phyloP scores from a whole-genome alignment of 2,113 vertebrate genomes.

The Psittacula cyanocephala region DNA sequence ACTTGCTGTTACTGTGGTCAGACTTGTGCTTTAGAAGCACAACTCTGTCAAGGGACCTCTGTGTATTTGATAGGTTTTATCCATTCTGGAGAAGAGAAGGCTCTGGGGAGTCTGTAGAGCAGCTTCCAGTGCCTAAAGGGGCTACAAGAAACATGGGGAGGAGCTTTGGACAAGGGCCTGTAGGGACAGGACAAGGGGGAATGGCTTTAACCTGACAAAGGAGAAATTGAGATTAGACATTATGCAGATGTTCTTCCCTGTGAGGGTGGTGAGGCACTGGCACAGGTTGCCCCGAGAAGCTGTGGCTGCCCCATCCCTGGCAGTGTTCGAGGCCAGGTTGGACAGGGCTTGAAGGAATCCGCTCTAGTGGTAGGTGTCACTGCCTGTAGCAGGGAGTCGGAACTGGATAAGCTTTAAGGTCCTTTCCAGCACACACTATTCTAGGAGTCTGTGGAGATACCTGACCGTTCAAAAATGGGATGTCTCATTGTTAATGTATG shows the following conservation, averaged over 20 bases:
- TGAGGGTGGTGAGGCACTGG: neutral
- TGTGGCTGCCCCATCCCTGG: neutral
- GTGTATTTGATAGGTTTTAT: neutral
- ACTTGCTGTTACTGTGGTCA: neutral
- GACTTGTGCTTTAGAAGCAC: neutral
- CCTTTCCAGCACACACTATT: neutral
- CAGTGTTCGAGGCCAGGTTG: neutral
- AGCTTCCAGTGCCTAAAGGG: neutral
- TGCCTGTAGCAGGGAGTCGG: neutral
- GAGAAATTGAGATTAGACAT: neutral
- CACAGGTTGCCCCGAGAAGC: neutral
- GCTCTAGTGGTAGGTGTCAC: neutral
- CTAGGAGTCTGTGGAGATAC: neutral
- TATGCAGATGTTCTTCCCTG: neutral
- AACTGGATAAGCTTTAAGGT: neutral
- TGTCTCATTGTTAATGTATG: neutral
- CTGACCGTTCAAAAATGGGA: neutral
- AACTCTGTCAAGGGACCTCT: accelerated
- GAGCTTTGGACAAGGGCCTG: neutral
- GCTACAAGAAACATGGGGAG: neutral
- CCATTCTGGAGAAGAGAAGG: neutral
- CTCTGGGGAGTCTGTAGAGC: neutral
- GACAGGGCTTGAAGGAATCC: neutral
- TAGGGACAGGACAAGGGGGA: neutral
- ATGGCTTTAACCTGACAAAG: neutral